phyloP scores from a whole-genome alignment of 2,113 vertebrate genomes.

The Labrus mixtus region DNA sequence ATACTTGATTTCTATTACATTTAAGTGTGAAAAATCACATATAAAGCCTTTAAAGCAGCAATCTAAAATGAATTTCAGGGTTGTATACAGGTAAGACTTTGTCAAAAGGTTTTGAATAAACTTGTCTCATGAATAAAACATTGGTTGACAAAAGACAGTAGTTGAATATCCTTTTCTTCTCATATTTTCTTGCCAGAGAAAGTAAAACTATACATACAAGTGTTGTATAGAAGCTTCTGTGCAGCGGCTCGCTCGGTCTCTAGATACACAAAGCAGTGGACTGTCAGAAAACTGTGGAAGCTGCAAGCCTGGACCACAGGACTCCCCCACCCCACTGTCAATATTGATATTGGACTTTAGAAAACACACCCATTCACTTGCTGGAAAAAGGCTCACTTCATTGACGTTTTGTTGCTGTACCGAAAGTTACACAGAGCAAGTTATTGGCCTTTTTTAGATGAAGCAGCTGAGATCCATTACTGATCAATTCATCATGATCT shows the following conservation, averaged over 20 bases:
- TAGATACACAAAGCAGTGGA: constrained; percentile 65
- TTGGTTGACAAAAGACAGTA: not conserved
- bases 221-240: constrained; percentile 19
- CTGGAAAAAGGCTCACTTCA: constrained; percentile 35
- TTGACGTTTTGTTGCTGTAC: constrained; percentile 29
- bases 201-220: constrained; percentile 45
- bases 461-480: not conserved
- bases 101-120: no score
- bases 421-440: constrained; percentile 24
- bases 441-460: not conserved
- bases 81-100: no score
- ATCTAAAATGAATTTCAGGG: no score
- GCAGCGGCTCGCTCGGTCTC: constrained; percentile 21
- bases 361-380: constrained; percentile 54
- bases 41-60: no score
- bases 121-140: not conserved
- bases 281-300: constrained; percentile 64
- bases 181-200: constrained; percentile 25
- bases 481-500: no score
- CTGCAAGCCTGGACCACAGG: constrained; percentile 50
- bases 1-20: no score
- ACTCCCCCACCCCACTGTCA: constrained; percentile 70
- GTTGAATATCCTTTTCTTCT: not conserved
- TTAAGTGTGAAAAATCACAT: no score
- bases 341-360: constrained; percentile 75